Base-by-base conservation (phyloP, 2,888 invertebrate species). In the Buathra laborator region DNA sequence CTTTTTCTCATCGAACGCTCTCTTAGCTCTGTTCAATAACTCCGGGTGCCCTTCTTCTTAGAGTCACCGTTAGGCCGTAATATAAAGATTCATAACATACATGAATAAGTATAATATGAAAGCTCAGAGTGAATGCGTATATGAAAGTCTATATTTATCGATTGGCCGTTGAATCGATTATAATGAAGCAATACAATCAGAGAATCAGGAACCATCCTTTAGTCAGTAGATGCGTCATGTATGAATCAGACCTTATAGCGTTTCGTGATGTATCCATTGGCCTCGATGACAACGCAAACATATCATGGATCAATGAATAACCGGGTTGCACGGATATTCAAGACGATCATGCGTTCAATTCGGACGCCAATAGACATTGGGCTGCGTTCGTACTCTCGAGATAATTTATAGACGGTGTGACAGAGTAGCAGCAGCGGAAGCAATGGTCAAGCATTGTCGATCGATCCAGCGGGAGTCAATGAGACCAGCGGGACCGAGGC, bases 331-430 rank as follows among this genome's bases (percentile, higher is more conserved):
- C 62, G 53, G n/a, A 56, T 72, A 48, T 59, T 67, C 72, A 82
- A 82, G 66, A 77, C 71, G 59, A 77, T 66, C 46, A 37, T 16
- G 24, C 46, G 29, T 62, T 62, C 24, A 64, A 68, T 79, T 70
- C 24, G 48, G 16, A 46, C 46, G 70, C 48, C 24, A 48, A 48
- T 44, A 53, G 16, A 32, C 59, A 44, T 68, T 32, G 14, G 24
- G 44, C 56, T 48, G 19, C 7, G 68, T 77, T 67, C 16, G 44
- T 46, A 46, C 46, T 71, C 32, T 19, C 51, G 67, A 44, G 81
- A 76, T 81, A 84, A 81, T 81, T 84, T 76, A 84, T 81, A 51
- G 77, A 72, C 59, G 53, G 10, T 12, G 43, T 68, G 51, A 68
- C 67, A 37, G 67, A 51, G 43, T 66, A n/a, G 29, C 29, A 44